Percentiles rank a stretch among this genome's conserved stretches.
These are phyloP conservation scores for Microcebus murinus DNA, from an alignment of 2,113 vertebrate species.

Conservation along the genomic window DNA sequence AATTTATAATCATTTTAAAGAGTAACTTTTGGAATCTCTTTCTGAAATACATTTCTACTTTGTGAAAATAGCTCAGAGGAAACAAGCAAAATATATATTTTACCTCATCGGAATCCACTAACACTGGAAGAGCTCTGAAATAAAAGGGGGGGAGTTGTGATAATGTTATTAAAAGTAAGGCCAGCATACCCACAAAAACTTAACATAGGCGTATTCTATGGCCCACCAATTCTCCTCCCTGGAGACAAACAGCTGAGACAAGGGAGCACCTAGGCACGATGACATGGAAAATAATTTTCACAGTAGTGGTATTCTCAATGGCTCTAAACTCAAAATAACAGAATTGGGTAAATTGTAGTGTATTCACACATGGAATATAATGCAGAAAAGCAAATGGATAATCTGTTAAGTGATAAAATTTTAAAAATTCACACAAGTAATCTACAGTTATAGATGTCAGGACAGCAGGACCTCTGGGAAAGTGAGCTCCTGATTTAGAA, in stretches of 20 bases:
- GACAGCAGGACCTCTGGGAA: background rate
- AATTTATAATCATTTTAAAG: background rate
- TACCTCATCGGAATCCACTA: conserved; percentile 85
- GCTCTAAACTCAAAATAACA: background rate
- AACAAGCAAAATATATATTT: conserved; percentile 46
- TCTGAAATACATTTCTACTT: conserved; percentile 26
- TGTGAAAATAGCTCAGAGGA: conserved; percentile 31
- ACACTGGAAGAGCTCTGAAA: conserved; percentile 83
- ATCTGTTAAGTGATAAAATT: background rate
- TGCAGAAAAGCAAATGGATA: background rate
- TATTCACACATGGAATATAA: background rate
- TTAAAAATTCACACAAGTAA: background rate
- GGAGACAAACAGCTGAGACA: too few relatives aligned
- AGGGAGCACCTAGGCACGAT: fast-evolving
- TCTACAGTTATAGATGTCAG: background rate
- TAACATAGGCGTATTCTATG: fast-evolving
- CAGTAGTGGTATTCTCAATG: background rate
- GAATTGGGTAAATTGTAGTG: background rate
- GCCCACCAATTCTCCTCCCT: background rate
- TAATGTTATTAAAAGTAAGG: background rate
- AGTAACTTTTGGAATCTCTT: conserved; percentile 33
- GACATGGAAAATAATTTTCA: background rate
- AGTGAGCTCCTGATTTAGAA: background rate
- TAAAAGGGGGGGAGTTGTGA: background rate
- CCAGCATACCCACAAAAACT: background rate